Conservation (phyloP, 2,113 vertebrate genomes). For the Formicarius rufipectus region DNA sequence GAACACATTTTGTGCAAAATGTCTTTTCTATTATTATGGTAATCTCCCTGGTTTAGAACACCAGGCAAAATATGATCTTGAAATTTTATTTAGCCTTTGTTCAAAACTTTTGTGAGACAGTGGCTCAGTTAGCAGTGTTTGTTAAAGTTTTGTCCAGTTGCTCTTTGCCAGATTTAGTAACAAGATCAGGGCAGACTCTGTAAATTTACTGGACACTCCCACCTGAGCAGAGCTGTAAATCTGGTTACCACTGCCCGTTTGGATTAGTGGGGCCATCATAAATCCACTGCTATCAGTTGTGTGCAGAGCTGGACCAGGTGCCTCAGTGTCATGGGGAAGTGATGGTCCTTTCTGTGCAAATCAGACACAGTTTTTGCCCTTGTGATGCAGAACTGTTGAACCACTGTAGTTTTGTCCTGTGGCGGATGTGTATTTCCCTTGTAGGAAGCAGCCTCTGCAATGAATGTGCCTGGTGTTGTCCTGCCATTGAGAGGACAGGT, state of each 20-base stretch:
- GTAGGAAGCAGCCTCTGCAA: not conserved
- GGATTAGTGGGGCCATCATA: not conserved
- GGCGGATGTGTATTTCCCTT: not conserved
- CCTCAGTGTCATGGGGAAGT: not conserved
- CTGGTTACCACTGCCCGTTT: not conserved
- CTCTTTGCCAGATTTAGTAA: not conserved
- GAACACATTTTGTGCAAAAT: not conserved
- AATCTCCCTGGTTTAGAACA: not conserved
- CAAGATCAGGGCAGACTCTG: not conserved
- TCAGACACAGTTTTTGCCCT: not conserved
- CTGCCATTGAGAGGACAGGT: accelerated
- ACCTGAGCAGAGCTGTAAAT: not conserved
- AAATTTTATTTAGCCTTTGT: not conserved
- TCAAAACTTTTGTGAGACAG: not conserved
- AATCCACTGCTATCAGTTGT: no score
- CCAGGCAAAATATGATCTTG: not conserved
- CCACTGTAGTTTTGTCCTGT: not conserved
- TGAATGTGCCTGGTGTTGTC: no score
- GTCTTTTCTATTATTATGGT: not conserved
- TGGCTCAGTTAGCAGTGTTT: not conserved
- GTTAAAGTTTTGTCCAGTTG: not conserved
- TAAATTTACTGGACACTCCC: not conserved
- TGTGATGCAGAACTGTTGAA: not conserved
- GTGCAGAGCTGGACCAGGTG: not conserved
- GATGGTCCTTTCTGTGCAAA: not conserved